Percentiles rank a stretch among this genome's conserved stretches.
Conservation (phyloP, 2,888 invertebrate species). For the Ernsta delagoae region DNA sequence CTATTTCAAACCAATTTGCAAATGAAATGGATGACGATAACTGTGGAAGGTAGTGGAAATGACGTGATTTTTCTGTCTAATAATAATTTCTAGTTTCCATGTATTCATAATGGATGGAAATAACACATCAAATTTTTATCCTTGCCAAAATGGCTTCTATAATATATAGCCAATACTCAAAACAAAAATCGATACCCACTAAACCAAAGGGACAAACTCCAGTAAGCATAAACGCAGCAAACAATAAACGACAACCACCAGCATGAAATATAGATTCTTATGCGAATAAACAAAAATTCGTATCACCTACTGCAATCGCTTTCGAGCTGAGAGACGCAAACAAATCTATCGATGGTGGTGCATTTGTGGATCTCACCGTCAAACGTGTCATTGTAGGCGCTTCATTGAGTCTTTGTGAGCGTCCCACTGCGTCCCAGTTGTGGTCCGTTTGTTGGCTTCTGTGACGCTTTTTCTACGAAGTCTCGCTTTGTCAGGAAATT, state of each 20-base stretch:
- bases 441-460: conserved; percentile 39
- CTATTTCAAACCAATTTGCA: conserved; percentile 6
- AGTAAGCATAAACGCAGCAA: not conserved
- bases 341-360: conserved; percentile 29
- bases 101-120: too few relatives aligned
- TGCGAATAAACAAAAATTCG: conserved; percentile 1
- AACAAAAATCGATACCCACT: not conserved
- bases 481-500: conserved; percentile 33
- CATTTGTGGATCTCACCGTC: conserved; percentile 32
- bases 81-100: too few relatives aligned
- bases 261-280: not conserved
- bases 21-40: conserved; percentile 7
- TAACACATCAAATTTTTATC: too few relatives aligned
- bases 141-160: too few relatives aligned
- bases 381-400: conserved; percentile 28
- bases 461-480: conserved; percentile 26
- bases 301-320: conserved; percentile 18
- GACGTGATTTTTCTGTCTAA: not conserved
- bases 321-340: conserved; percentile 26
- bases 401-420: conserved; percentile 41
- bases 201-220: not conserved
- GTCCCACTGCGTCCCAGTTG: conserved; percentile 45
- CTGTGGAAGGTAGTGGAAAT: not conserved
- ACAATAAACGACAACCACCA: not conserved
- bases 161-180: too few relatives aligned